Conservation (phyloP, 2,113 vertebrate species). For the Thamnophis sirtalis region DNA sequence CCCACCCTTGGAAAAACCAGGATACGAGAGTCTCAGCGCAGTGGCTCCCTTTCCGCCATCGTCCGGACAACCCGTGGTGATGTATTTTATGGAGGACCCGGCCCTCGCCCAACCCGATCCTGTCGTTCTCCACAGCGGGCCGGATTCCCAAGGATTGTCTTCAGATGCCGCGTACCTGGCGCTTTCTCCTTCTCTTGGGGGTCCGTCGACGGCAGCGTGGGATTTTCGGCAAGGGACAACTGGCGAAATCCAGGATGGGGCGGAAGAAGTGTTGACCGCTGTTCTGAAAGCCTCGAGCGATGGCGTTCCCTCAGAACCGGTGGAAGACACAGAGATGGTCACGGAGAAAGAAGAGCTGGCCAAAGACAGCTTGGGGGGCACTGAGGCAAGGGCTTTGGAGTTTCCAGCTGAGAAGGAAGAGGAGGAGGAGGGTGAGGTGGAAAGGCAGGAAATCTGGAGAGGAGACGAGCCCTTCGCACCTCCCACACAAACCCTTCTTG, state of each 20-base stretch:
- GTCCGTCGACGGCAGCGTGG: fast-evolving
- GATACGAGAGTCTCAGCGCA: no score
- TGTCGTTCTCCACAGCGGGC: not conserved
- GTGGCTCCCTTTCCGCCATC: fast-evolving
- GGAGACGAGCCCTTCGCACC: fast-evolving
- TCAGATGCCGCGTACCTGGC: not conserved
- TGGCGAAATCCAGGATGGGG: not conserved
- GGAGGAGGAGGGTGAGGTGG: not conserved
- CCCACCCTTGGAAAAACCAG: not conserved
- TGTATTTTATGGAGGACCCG: not conserved
- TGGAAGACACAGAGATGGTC: not conserved
- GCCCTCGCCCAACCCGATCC: not conserved
- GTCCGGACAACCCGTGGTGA: not conserved
- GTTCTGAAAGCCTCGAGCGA: fast-evolving
- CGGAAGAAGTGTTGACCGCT: no score
- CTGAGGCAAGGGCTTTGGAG: not conserved
- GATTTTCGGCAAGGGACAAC: not conserved
- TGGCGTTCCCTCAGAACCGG: fast-evolving
- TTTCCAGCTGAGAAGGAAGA: not conserved
- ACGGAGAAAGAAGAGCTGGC: not conserved
- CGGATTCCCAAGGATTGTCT: not conserved
- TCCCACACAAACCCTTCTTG: not conserved
- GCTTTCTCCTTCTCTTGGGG: not conserved
- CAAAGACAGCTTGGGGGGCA: not conserved
- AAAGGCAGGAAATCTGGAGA: not conserved